Percentiles rank a stretch among this genome's conserved stretches.
Evolutionary conservation across 2,888 invertebrate species (phyloP).

Genomic region (Philonicus albiceps): DNA sequence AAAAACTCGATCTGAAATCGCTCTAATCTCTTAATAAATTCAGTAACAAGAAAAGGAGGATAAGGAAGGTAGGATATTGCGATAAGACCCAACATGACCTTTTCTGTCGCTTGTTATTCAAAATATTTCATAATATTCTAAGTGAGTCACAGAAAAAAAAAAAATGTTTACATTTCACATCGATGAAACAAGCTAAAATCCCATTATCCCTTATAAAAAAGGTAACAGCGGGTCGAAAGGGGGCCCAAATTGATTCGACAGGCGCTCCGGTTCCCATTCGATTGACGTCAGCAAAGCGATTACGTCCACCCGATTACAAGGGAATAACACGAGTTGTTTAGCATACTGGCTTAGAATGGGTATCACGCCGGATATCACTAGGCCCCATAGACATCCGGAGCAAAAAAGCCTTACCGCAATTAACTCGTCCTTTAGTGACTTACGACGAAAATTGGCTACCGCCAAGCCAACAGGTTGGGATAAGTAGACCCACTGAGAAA

Average conservation of each 20-base stretch:
- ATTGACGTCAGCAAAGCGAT: slow-evolving; percentile 32
- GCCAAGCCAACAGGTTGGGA: not conserved
- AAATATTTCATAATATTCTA: not conserved
- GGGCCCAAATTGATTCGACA: not conserved
- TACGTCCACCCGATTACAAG: slow-evolving; percentile 12
- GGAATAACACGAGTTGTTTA: not conserved
- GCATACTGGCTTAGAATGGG: not conserved
- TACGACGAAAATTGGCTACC: not conserved
- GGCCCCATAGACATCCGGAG: not conserved
- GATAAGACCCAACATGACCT: not conserved
- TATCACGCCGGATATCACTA: not conserved
- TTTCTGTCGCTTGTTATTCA: not conserved
- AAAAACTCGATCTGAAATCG: not conserved
- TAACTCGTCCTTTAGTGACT: not conserved
- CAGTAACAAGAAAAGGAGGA: not conserved
- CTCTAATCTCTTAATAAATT: not conserved
- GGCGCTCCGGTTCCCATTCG: not conserved
- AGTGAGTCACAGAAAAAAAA: not conserved
- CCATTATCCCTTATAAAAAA: not conserved
- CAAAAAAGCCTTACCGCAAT: not conserved
- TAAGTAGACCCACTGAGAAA: not conserved
- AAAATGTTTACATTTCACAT: not conserved
- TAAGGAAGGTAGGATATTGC: not conserved
- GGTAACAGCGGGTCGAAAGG: not conserved
- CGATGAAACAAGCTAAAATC: not conserved